These are phyloP conservation scores for Dipodomys ordii DNA, from an alignment of 2,113 vertebrate genomes.

Conservation along the genomic window DNA sequence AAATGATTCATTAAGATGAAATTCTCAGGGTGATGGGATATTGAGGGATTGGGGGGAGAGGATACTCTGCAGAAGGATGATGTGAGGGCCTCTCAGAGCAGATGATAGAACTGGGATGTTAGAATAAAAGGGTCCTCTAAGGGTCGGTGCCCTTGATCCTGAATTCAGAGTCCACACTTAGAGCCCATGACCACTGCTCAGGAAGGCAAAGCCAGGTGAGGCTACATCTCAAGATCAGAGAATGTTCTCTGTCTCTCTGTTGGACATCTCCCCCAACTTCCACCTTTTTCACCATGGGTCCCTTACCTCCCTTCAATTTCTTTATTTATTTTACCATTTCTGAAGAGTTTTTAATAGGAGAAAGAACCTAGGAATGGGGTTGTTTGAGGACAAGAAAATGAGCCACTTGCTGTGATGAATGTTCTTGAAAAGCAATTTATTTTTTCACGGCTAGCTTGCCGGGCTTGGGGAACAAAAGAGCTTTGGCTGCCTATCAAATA, in stretches of 20 bases:
- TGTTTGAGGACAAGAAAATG: slow-evolving; percentile 86
- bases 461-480: slow-evolving; percentile 73
- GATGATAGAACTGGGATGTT: slow-evolving; percentile 37
- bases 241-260: not conserved
- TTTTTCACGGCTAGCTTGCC: slow-evolving; percentile 82
- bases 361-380: slow-evolving; percentile 79
- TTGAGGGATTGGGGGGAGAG: not conserved
- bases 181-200: not conserved
- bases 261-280: not conserved
- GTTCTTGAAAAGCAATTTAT: slow-evolving; percentile 88
- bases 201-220: slow-evolving; percentile 1
- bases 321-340: slow-evolving; percentile 70
- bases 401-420: slow-evolving; percentile 79
- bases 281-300: not conserved
- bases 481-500: slow-evolving; percentile 85
- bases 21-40: not conserved
- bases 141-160: slow-evolving; percentile 57
- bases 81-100: not conserved
- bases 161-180: slow-evolving; percentile 47
- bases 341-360: slow-evolving; percentile 69
- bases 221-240: slow-evolving; percentile 1
- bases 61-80: slow-evolving; percentile 64
- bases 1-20: not conserved
- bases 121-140: not conserved
- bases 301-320: not conserved